Evolutionary conservation across 2,113 vertebrate genomes (phyloP).

Genomic region (Ciconia stormi): DNA sequence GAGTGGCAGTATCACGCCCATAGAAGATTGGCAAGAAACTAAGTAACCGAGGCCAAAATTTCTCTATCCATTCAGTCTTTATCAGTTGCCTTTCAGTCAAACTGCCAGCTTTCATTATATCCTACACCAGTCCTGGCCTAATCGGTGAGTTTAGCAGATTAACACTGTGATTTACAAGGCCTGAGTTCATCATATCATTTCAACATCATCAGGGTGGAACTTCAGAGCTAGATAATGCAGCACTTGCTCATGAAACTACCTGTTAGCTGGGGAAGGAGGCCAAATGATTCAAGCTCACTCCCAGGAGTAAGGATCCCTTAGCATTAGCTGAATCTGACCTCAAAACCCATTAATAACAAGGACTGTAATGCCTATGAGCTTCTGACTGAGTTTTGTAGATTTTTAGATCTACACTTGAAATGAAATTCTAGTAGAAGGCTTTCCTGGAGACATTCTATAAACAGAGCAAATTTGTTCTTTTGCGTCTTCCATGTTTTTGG

Average conservation of each 20-base stretch:
- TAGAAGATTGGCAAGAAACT: background rate
- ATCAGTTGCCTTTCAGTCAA: background rate
- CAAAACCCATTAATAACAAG: background rate
- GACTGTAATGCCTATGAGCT: background rate
- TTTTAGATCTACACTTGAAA: background rate
- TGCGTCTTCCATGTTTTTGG: background rate
- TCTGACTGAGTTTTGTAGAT: background rate
- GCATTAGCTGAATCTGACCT: background rate
- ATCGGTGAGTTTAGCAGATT: background rate
- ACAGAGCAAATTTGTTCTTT: background rate
- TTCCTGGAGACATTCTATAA: background rate
- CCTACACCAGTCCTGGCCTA: background rate
- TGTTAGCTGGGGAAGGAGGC: background rate
- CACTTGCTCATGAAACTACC: background rate
- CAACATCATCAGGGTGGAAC: background rate
- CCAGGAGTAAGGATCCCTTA: background rate
- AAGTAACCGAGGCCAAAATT: background rate
- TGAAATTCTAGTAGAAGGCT: background rate
- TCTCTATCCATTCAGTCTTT: background rate
- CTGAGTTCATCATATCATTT: background rate
- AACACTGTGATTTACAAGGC: background rate
- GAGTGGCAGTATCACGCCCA: accelerated
- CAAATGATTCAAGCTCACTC: background rate
- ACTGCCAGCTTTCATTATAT: background rate
- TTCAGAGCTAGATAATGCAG: background rate